Percentiles rank a stretch among this genome's conserved stretches.
Evolutionary conservation across 2,888 invertebrate species (phyloP).

Genomic region (Dione vanillae): DNA sequence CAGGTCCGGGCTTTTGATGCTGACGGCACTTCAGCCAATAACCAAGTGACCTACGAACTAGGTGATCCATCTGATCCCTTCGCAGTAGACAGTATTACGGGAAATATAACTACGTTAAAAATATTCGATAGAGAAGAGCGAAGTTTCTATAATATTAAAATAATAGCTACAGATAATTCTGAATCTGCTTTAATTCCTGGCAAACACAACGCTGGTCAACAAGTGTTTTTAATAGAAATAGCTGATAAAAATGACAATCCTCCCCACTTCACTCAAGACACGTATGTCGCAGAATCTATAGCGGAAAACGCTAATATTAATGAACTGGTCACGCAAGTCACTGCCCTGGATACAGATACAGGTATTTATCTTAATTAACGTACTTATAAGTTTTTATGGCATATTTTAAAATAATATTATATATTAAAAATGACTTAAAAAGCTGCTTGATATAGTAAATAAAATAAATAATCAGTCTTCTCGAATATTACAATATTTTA

Average conservation of each 20-base stretch:
- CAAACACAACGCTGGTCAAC: conserved; percentile 90
- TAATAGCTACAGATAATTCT: conserved; percentile 95
- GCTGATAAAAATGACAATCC: conserved; percentile 98
- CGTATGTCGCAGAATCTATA: conserved; percentile 89
- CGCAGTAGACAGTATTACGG: conserved; percentile 92
- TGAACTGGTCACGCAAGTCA: conserved; percentile 93
- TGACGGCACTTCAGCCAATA: conserved; percentile 93
- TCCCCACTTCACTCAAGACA: conserved; percentile 92
- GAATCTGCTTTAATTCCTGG: conserved; percentile 89
- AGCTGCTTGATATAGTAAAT: not conserved
- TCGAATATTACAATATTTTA: no score
- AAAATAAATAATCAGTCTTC: not conserved
- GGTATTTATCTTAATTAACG: conserved; percentile 63
- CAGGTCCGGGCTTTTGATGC: conserved; percentile 93
- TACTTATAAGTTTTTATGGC: not conserved
- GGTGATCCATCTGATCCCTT: conserved; percentile 89
- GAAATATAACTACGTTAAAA: conserved; percentile 92
- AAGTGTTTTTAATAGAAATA: conserved; percentile 94
- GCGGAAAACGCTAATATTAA: conserved; percentile 93
- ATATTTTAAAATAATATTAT: not conserved
- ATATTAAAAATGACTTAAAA: not conserved
- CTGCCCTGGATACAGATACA: conserved; percentile 94
- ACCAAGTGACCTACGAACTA: conserved; percentile 91
- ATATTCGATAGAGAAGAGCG: conserved; percentile 94
- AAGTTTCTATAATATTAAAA: conserved; percentile 94